A percentile compares a stretch with the other conserved stretches of the same genome.
These are phyloP conservation scores for Tokudaia muenninki DNA, from an alignment of 2,797 vertebrate species.

Conservation along the genomic window DNA sequence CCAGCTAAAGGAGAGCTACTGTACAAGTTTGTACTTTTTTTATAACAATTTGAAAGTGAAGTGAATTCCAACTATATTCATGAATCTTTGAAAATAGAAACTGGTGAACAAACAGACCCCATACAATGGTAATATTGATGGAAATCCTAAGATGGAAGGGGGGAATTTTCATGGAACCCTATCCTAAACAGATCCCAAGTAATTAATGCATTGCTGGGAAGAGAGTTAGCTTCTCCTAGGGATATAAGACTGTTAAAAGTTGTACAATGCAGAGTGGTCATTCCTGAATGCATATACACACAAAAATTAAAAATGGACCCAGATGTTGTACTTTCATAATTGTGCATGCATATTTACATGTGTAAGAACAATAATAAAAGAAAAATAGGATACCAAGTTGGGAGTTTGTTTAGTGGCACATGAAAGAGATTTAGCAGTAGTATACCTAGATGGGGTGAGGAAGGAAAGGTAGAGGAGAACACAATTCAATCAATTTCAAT, in stretches of 20 bases:
- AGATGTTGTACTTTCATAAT: background rate
- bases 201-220: background rate
- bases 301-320: background rate
- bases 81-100: background rate
- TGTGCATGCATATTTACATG: background rate
- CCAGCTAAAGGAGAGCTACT: background rate
- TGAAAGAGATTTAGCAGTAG: background rate
- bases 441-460: background rate
- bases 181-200: background rate
- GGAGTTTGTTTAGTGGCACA: background rate
- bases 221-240: background rate
- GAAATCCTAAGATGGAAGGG: background rate
- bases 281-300: background rate
- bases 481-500: background rate
- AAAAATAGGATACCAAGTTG: background rate
- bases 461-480: background rate
- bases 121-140: no score
- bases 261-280: background rate
- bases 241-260: rapidly evolving
- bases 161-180: background rate
- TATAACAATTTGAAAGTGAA: background rate
- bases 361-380: background rate
- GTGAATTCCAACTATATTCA: background rate
- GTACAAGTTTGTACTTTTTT: background rate
- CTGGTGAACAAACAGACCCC: background rate